Evolutionary conservation across 2,797 vertebrate species (phyloP), one percentile per base, ranked within the genome.

Genomic region (Rachycentron canadum): DNA sequence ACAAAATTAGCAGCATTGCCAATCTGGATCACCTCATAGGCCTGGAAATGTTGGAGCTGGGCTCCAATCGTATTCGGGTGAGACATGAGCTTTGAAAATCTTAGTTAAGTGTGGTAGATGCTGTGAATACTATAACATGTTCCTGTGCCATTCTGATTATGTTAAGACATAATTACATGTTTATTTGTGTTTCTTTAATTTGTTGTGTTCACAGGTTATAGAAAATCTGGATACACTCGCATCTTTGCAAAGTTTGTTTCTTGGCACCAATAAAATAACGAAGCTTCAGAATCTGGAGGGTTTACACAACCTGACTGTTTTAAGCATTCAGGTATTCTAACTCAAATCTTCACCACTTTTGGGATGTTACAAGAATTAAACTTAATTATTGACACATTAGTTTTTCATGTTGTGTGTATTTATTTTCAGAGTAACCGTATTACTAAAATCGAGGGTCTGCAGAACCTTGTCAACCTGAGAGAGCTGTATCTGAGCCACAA

Each of bases 231-330:
- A 99, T 78, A 8, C 91, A 0, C 91, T 99, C 78, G 52, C 95
- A 49, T 95, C 95, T 61, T 93, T 99, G 84, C 96, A 98, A 87
- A 99, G 97, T 89, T 93, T 99, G 91, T 99, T 98, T 92, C 94
- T 99, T 82, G 98, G 98, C n/a, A 99, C 98, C 79, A 99, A 99
- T 94, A 99, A 99, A 94, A 99, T 99, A 91, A 96, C 95, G 41
- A 96, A 96, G 75, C 95, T 99, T 49, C 97, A 99, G 95, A 99
- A 99, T 90, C 69, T 99, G 88, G 98, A 99, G 21, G 96, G 96
- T 0, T 95, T 99, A 70, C 96, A 96, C 83, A 98, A 91, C 86
- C 91, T 99, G 90, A 96, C 96, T 0, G 97, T 99, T 83, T 96
- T 99, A 91, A 99, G 98, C 72, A 97, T 99, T 93, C 98, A 99